Base-by-base conservation (phyloP, 2,113 vertebrate genomes). In the Gymnocephalus cernua region DNA sequence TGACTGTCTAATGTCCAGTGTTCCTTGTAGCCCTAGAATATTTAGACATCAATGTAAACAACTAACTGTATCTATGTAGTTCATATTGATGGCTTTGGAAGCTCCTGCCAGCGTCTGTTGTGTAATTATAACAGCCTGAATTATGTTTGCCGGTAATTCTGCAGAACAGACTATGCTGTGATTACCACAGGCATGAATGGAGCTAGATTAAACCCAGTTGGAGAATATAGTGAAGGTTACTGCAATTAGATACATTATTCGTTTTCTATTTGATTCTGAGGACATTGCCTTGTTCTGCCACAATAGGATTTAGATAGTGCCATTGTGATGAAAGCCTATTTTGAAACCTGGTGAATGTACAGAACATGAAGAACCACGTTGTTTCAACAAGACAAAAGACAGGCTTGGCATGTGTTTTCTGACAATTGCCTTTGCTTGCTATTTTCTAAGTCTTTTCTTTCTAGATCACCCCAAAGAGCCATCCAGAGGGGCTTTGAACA, bases 121-220 rank as follows among this genome's bases (percentile, higher is more conserved):
- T 91, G 86, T 88, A 91, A 93, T 93, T 92, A 86, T 87, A 91
- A 91, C 88, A 87, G 82, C 78, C 81, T 89, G 83, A 90, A 93
- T 93, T 90, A 88, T 93, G 81, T 92, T 93, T 90, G 88, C 69
- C 47, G 47, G 81, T 83, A 87, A 91, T 91, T 93, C 88, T 83
- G 74, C 80, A 54, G 83, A 82, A 71, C 79, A 84, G 78, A 85
- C 77, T 86, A 78, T 84, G 79, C 91, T 92, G 82, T 93, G 92
- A 93, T 93, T 89, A 92, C 79, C 84, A 88, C 57, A 73, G 85
- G 62, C 87, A 83, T 92, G 91, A 94, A 96, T 94, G 96, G 91
- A 86, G 90, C 93, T 85, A 94, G 94, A 97, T 96, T 96, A 97
- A 92, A 94, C 91, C 86, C 78, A 72, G 74, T 93, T 91, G 93